Base-by-base conservation (phyloP, 1,140 invertebrate species). In the Panagrolaimus sp. region DNA sequence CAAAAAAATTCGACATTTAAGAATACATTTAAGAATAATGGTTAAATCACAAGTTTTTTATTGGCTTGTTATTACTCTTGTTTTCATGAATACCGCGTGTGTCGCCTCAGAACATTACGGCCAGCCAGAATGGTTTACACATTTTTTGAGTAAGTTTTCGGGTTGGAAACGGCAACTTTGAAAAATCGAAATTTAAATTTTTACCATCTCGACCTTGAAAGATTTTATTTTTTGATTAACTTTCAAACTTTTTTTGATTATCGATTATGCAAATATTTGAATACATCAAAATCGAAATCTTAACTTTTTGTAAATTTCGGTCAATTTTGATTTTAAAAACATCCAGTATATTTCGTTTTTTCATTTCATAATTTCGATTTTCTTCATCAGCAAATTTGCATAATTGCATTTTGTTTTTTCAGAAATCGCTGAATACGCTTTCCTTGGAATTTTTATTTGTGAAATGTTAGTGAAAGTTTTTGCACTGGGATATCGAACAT, bases 381-480 rank as follows among this genome's bases (percentile, higher is more conserved):
- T 38, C n/a, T n/a, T n/a, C n/a, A n/a, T n/a, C n/a, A n/a, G n/a
- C n/a, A n/a, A n/a, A n/a, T n/a, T n/a, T n/a, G n/a, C 32, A 4
- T 38, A 38, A 38, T 38, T 7, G 7, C 32, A 4, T 38, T 7
- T 38, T 38, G 2, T 2, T 4, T 62, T 68, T 79, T 67, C 68
- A 98, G 96, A 91, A 88, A 92, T 90, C 85, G 91, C 95, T 78
- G 96, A 99, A 88, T 98, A 90, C 87, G 90, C 92, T 81, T 99
- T 99, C 87, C 89, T 99, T 83, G 93, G 91, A 80, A 89, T 99
- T 76, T 99, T 99, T 87, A 92, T 99, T 89, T 89, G 90, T 86
- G 96, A 99, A 87, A 98, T 99, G 95, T 90, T 94, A 83, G 89
- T 99, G 82, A 98, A 98, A 88, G 92, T 99, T 89, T 99, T 99